Base-by-base conservation (phyloP, 2,797 vertebrate genomes). In the Strix occidentalis region DNA sequence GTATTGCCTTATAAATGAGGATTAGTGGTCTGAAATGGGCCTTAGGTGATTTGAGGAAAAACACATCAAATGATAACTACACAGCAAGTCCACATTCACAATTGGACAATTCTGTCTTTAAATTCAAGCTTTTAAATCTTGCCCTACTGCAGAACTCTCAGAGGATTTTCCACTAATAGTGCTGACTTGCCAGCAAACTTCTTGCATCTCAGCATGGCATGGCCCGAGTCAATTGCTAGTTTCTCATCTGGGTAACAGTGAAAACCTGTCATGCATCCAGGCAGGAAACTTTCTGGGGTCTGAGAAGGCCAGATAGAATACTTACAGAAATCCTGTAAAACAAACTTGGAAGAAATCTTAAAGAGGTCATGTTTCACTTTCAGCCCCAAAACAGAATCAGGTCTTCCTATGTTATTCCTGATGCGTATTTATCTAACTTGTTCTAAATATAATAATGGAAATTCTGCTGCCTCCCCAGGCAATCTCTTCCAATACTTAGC, bases 391-490 rank as follows among this genome's bases (percentile, higher is more conserved):
- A 63, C 48, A 84, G 61, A 95, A 58, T 26, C 7, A 29, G 28
- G 48, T 74, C 28, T 84, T 92, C 50, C 50, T 54, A 1, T 69
- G 21, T 66, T 90, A 56, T 35, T 95, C 46, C 39, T 63, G 25
- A 50, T 78, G 23, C 41, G 25, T 87, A 37, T 84, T 79, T 95
- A 56, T 74, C 25, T 72, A 37, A 10, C n/a, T 91, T 79, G 43
- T 84, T 93, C 78, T 87, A 84, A 84, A 90, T 76, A 79, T 29
- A 84, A 86, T 65, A 82, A 80, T 35, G 39, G 43, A 93, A 74
- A 83, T 89, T 66, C n/a, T 60, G 7, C 51, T 87, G 28, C 56
- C 25, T 92, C 17, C 35, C 20, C 37, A 46, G 58, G 31, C 41
- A 64, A 48, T 66, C 10, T 85, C 45, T 86, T 85, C 19, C 19